Evolutionary conservation across 2,888 invertebrate genomes (phyloP).

Genomic region (Tetropium fuscum): DNA sequence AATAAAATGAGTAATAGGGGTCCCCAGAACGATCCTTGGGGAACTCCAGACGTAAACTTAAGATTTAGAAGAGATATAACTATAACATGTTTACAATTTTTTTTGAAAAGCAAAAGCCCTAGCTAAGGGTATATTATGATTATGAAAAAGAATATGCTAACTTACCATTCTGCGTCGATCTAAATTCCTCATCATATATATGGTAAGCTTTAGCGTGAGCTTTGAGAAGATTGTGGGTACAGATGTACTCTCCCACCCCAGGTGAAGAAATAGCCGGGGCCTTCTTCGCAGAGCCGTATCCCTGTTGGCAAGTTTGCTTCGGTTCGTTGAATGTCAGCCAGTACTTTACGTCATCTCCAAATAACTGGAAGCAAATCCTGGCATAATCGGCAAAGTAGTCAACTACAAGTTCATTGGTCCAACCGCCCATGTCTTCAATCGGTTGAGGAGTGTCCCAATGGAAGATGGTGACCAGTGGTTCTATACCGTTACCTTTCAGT

Average conservation of each 20-base stretch:
- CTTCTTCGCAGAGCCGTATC: constrained; percentile 40
- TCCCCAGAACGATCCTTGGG: too few relatives aligned
- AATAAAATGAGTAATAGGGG: too few relatives aligned
- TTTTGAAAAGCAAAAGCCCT: too few relatives aligned
- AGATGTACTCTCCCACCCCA: constrained; percentile 72
- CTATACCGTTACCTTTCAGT: constrained; percentile 68
- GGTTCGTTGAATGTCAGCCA: constrained; percentile 72
- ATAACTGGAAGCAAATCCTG: constrained; percentile 66
- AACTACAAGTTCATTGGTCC: constrained; percentile 71
- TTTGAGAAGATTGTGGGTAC: constrained; percentile 72
- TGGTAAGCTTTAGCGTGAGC: constrained; percentile 75
- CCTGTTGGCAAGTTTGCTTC: constrained; percentile 43
- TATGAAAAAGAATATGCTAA: too few relatives aligned
- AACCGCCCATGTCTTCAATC: constrained; percentile 70
- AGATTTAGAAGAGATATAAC: too few relatives aligned
- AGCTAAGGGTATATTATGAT: too few relatives aligned
- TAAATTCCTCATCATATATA: constrained; percentile 71
- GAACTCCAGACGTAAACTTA: too few relatives aligned
- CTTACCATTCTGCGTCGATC: constrained; percentile 46
- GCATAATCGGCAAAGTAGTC: constrained; percentile 72
- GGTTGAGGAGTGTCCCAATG: constrained; percentile 60
- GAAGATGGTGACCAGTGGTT: constrained; percentile 73
- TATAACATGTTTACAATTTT: too few relatives aligned
- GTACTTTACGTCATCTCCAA: constrained; percentile 60
- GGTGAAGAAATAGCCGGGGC: constrained; percentile 58